These are phyloP conservation scores for Cyprinodon diabolis DNA, from an alignment of 2,797 vertebrate species.

Conservation along the genomic window DNA sequence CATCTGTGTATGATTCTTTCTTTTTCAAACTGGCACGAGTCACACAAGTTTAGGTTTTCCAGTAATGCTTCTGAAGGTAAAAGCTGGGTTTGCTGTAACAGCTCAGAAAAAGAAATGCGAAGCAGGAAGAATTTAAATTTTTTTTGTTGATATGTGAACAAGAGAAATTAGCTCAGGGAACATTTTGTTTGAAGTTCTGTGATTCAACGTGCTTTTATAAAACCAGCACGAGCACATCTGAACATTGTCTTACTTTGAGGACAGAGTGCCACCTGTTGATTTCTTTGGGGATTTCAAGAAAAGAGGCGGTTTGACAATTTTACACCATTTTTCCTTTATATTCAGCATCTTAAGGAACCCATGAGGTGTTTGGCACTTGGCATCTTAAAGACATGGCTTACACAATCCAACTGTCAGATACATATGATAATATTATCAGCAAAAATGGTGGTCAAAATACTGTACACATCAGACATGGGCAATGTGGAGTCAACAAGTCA, in stretches of 20 bases:
- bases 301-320: constrained; percentile 7
- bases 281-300: constrained; percentile 31
- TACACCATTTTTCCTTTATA: background rate
- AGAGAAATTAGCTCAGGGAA: background rate
- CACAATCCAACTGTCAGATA: too few relatives aligned
- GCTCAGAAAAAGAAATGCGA: background rate
- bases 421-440: too few relatives aligned
- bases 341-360: background rate
- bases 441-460: too few relatives aligned
- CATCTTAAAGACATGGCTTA: too few relatives aligned
- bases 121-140: constrained; percentile 13
- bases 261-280: constrained; percentile 63
- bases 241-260: constrained; percentile 29
- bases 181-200: constrained; percentile 7
- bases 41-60: constrained; percentile 4
- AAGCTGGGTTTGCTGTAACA: constrained; percentile 6
- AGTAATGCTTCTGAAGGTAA: constrained; percentile 15
- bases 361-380: too few relatives aligned
- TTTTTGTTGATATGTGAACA: constrained; percentile 9
- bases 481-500: too few relatives aligned
- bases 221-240: background rate
- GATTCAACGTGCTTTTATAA: background rate
- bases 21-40: constrained; percentile 13
- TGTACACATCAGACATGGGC: too few relatives aligned
- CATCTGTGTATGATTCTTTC: background rate